Base-by-base conservation (phyloP, 2,113 vertebrate species). In the Heteronetta atricapilla region DNA sequence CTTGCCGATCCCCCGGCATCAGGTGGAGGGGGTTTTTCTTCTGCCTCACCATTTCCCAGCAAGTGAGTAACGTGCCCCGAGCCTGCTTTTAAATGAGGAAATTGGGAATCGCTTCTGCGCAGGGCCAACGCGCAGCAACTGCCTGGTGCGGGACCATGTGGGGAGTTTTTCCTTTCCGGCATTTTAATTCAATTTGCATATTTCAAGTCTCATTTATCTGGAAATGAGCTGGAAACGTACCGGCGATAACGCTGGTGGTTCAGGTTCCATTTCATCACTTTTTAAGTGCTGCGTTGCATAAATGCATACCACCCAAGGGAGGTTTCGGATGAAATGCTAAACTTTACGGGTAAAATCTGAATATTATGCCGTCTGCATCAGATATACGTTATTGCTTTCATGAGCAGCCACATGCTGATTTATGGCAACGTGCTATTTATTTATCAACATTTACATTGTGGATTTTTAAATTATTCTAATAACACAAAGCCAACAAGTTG, bases 361-460 rank as follows among this genome's bases (percentile, higher is more conserved):
- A 91, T 93, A 90, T 95, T 89, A 73, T 56, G 74, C 85, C 88
- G 92, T 94, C 95, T 97, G 7, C 93, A 96, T 95, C 96, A 97
- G 96, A 96, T 94, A 96, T 3, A 69, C 58, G 48, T 15, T 60
- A 7, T 23, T 77, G 88, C 93, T 97, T 96, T 96, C 93, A 95
- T 90, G 88, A 96, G 90, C 95, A 94, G 92, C 93, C 95, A 48
- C 95, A 93, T 79, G 82, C 80, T 93, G 95, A 96, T 96, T 97
- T 94, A 93, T 42, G 94, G 94, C 95, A 96, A 73, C 83, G 1
- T 73, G 86, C 92, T 94, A 36, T 95, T 97, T 96, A 75, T 97
- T 97, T 96, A 95, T 96, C 95, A 95, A 93, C 92, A 89, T 90
- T 92, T 87, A 84, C 94, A 33, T 96, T 97, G 96, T 94, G 95